These are phyloP conservation scores for Alosa alosa DNA, from an alignment of 2,113 vertebrate genomes.

Conservation along the genomic window DNA sequence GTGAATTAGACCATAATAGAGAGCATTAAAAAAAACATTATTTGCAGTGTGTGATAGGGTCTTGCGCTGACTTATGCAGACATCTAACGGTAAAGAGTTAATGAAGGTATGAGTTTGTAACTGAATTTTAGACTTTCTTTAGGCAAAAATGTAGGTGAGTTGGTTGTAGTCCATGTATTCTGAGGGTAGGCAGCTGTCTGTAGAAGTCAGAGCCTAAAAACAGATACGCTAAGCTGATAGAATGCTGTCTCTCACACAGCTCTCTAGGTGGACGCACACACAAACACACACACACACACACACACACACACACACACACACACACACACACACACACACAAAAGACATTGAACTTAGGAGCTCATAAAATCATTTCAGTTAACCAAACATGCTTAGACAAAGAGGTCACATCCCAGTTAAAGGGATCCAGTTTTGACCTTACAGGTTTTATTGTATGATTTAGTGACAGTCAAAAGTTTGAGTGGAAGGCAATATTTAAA, in stretches of 20 bases:
- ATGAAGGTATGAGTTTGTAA: background rate
- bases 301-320: background rate
- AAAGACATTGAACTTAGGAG: background rate
- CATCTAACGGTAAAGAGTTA: background rate
- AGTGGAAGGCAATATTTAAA: background rate
- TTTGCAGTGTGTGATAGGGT: background rate
- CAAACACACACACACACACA: constrained; percentile 8
- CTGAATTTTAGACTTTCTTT: background rate
- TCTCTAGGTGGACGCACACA: background rate
- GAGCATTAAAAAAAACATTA: background rate
- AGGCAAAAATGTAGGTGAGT: background rate
- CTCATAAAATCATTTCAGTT: background rate
- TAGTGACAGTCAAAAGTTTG: background rate
- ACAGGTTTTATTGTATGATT: background rate
- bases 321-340: no score
- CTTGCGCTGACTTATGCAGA: background rate
- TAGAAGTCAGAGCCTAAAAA: constrained; percentile 40
- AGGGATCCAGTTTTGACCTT: background rate
- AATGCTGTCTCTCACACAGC: constrained; percentile 28
- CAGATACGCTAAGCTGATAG: constrained; percentile 48
- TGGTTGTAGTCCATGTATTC: constrained; percentile 29
- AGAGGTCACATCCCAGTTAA: background rate
- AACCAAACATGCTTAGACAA: background rate
- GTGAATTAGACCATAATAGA: no score
- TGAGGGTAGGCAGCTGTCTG: constrained; percentile 45